Base-by-base conservation (phyloP, 2,888 invertebrate genomes). In the Entomobrya proxima region DNA sequence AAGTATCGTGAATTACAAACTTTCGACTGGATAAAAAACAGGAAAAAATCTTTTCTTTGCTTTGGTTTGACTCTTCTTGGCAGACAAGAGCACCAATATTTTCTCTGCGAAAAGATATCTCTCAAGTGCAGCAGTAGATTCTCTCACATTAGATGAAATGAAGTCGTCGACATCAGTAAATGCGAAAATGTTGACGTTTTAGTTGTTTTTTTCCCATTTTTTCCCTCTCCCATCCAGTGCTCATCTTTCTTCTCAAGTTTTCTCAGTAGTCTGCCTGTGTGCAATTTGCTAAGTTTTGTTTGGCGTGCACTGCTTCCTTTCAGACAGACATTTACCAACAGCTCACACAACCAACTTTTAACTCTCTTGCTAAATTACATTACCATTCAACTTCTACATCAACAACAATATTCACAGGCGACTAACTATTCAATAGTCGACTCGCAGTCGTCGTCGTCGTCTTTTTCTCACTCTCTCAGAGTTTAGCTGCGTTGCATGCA, bases 341-440 rank as follows among this genome's bases (percentile, higher is more conserved):
- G 40, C 69, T 35, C n/a, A 74, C 47, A 72, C 72, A 72, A 72
- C 44, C n/a, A n/a, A n/a, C n/a, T n/a, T n/a, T n/a, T n/a, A n/a
- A n/a, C n/a, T n/a, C n/a, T 50, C 69, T 83, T 83, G 82, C 82
- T 64, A 76, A 83, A 83, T 83, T 76, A 64, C 82, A 83, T 83
- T 83, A 83, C 82, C 82, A 83, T 67, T 83, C 76, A 76, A 61
- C 44, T n/a, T n/a, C n/a, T 44, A 69, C 69, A 44, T 18, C 32
- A 74, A 55, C 9, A 55, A 74, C 32, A 74, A 40, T 24, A 69
- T 44, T 69, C 44, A 69, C 44, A 74, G 74, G 21, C 74, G 74
- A 74, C 74, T 52, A 74, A 69, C 74, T 52, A 32, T 52, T 74
- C 50, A 13, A 74, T 32, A 74, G 32, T 24, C 44, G 13, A 74